Conservation (phyloP, 2,888 invertebrate species). For the Nomada fucata region DNA sequence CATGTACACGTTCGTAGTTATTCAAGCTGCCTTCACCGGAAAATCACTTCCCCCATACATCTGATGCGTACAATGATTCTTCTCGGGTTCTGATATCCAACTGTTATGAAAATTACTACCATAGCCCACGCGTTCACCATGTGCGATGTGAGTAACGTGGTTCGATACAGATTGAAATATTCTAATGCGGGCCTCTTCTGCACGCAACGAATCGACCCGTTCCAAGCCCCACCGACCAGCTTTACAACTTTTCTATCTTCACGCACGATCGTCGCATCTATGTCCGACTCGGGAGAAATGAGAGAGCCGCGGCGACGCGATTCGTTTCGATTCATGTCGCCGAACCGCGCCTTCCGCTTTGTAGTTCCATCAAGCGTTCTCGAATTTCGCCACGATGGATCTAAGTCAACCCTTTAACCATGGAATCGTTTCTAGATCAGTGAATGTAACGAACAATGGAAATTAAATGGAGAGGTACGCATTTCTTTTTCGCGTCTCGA, state of each 20-base stretch:
- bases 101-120: constrained; percentile 35
- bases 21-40: too few relatives aligned
- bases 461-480: too few relatives aligned
- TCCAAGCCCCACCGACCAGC: constrained; percentile 45
- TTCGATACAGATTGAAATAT: constrained; percentile 58
- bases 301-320: constrained; percentile 37
- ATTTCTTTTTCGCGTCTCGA: too few relatives aligned
- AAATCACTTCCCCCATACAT: too few relatives aligned
- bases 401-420: too few relatives aligned
- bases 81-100: too few relatives aligned
- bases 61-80: too few relatives aligned
- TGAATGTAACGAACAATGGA: too few relatives aligned
- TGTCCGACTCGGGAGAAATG: constrained; percentile 32
- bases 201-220: constrained; percentile 58
- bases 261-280: constrained; percentile 71
- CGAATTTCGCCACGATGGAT: too few relatives aligned
- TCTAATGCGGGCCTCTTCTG: constrained; percentile 51
- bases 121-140: constrained; percentile 19
- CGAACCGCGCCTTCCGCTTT: constrained; percentile 10
- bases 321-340: constrained; percentile 49
- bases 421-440: too few relatives aligned
- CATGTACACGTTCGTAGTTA: too few relatives aligned
- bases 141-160: constrained; percentile 38
- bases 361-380: neutral
- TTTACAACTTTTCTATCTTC: constrained; percentile 68